Percentiles rank a stretch among this genome's conserved stretches.
Conservation (phyloP, 2,113 vertebrate genomes). For the Dromiciops gliroides region DNA sequence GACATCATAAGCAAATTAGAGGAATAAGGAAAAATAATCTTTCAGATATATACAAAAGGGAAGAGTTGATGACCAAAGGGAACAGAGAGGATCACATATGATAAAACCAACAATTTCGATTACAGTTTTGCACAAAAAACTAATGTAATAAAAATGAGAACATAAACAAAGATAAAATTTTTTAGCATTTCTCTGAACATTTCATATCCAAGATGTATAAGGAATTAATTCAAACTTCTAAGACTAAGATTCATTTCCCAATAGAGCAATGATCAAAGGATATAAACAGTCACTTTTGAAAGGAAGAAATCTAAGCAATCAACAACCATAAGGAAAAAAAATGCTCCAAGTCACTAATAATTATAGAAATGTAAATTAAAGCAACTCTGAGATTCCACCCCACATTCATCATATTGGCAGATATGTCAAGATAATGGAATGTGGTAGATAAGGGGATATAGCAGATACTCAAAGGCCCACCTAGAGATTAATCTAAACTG, state of each 20-base stretch:
- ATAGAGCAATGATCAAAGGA: not conserved
- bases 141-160: not conserved
- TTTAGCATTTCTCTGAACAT: not conserved
- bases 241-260: not conserved
- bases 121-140: not conserved
- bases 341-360: not conserved
- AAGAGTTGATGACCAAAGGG: not conserved
- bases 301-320: not conserved
- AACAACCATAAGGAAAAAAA: not conserved
- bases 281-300: not conserved
- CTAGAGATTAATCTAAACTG: too few relatives aligned
- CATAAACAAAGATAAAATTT: not conserved
- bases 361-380: not conserved
- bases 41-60: not conserved
- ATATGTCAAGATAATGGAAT: not conserved
- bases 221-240: not conserved
- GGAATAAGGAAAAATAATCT: not conserved
- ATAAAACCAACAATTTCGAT: not conserved
- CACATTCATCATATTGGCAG: not conserved
- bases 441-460: too few relatives aligned
- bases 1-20: not conserved
- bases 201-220: not conserved
- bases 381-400: not conserved
- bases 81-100: not conserved
- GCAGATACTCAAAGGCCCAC: too few relatives aligned